These are phyloP conservation scores for Pogonomyrmex barbatus DNA, from an alignment of 1,140 invertebrate species.

Conservation along the genomic window DNA sequence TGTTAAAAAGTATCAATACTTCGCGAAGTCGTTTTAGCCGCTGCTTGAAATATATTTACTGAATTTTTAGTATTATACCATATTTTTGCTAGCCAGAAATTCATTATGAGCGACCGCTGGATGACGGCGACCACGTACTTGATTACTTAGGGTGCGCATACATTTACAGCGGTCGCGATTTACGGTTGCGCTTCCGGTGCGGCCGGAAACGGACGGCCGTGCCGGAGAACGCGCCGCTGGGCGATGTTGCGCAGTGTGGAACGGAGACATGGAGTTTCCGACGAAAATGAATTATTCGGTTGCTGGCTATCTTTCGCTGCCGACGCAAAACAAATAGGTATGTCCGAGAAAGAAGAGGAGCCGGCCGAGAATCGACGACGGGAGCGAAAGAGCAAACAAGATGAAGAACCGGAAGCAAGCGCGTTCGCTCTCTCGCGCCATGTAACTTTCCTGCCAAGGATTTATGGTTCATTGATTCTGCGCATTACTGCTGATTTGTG, in stretches of 20 bases:
- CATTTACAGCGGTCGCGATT: conserved; percentile 53
- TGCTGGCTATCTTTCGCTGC: conserved; percentile 49
- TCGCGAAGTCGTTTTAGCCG: neutral
- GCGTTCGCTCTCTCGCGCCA: conserved; percentile 26
- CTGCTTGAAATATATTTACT: neutral
- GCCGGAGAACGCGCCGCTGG: conserved; percentile 49
- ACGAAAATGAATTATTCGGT: conserved; percentile 68
- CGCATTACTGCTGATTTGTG: conserved; percentile 7
- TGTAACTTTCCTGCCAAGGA: conserved; percentile 10
- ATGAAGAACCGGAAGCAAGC: conserved; percentile 61
- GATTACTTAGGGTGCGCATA: conserved; percentile 50
- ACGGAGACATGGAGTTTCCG: conserved; percentile 63
- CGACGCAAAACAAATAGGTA: conserved; percentile 48
- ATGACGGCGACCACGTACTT: conserved; percentile 47
- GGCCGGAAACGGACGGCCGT: conserved; percentile 59
- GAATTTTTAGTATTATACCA: neutral
- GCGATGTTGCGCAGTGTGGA: conserved; percentile 64
- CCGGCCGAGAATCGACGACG: conserved; percentile 7
- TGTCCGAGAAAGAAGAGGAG: conserved; percentile 22
- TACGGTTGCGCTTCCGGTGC: conserved; percentile 57
- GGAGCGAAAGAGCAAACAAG: conserved; percentile 15
- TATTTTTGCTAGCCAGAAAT: conserved; percentile 21
- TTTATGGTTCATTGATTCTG: conserved; percentile 42
- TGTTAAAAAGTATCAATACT: neutral
- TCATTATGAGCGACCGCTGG: conserved; percentile 33